Conservation (phyloP, 2,113 vertebrate genomes). For the Ceyx margarethae region DNA sequence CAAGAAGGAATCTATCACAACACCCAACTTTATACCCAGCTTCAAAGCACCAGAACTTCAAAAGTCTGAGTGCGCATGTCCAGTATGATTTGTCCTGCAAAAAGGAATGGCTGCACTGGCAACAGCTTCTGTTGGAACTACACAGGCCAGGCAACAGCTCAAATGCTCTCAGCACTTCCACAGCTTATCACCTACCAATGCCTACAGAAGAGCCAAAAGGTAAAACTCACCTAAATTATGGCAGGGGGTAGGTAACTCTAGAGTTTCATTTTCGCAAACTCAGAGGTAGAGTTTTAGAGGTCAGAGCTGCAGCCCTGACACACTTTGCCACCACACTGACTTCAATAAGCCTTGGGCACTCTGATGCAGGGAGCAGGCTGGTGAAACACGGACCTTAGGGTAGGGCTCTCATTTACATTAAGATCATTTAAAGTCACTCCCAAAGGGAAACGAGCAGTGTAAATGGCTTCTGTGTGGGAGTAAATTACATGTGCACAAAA, state of each 20-base stretch:
- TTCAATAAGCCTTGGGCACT: not conserved
- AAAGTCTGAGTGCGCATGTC: not conserved
- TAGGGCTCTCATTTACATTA: slow-evolving; percentile 13
- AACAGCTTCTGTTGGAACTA: not conserved
- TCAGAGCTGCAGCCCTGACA: not conserved
- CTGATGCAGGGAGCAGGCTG: not conserved
- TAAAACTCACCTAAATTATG: not conserved
- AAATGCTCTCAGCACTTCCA: not conserved
- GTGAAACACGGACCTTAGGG: not conserved
- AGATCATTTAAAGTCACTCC: slow-evolving; percentile 8
- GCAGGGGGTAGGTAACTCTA: not conserved
- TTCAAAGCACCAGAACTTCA: not conserved
- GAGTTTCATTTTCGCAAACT: not conserved
- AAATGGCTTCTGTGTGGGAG: slow-evolving; percentile 22
- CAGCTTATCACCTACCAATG: not conserved
- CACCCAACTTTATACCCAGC: not conserved
- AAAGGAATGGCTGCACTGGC: not conserved
- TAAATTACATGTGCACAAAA: not conserved
- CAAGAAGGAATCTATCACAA: not conserved
- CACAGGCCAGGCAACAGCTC: not conserved
- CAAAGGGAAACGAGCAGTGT: not conserved
- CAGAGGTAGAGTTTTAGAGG: not conserved
- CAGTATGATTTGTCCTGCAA: not conserved
- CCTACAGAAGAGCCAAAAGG: not conserved
- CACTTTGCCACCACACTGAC: not conserved